phyloP scores from a whole-genome alignment of 2,797 vertebrate genomes.

The Brachyrhaphis roseni region DNA sequence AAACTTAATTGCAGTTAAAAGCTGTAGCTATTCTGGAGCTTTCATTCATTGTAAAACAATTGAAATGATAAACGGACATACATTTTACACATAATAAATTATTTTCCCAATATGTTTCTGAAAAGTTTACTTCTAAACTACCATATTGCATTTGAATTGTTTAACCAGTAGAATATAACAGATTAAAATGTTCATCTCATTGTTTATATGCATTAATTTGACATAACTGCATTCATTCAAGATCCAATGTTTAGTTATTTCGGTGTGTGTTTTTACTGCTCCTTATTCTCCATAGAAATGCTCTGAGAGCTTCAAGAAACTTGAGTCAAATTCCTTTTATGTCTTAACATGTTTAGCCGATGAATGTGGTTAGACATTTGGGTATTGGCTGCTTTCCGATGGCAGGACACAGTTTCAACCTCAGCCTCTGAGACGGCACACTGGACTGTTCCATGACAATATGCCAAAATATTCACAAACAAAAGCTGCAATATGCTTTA shows the following conservation, averaged over 20 bases:
- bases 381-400: constrained; percentile 14
- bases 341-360: constrained; percentile 14
- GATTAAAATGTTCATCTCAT: background rate
- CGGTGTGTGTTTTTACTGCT: background rate
- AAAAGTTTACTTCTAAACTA: background rate
- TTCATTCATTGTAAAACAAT: background rate
- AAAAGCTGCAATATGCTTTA: background rate
- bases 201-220: background rate
- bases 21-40: background rate
- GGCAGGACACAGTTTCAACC: constrained; percentile 4
- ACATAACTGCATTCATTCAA: background rate
- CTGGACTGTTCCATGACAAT: background rate
- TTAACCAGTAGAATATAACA: background rate
- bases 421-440: background rate
- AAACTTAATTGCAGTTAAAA: background rate
- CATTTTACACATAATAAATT: background rate
- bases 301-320: constrained; percentile 3
- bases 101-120: background rate
- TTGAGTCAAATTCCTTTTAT: constrained; percentile 9
- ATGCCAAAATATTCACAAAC: background rate
- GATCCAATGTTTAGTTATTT: background rate
- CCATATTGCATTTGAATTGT: background rate
- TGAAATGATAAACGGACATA: background rate
- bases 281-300: background rate
- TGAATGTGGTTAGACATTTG: constrained; percentile 15